These are phyloP conservation scores for Tyria jacobaeae DNA, from an alignment of 2,888 invertebrate genomes.

Conservation along the genomic window DNA sequence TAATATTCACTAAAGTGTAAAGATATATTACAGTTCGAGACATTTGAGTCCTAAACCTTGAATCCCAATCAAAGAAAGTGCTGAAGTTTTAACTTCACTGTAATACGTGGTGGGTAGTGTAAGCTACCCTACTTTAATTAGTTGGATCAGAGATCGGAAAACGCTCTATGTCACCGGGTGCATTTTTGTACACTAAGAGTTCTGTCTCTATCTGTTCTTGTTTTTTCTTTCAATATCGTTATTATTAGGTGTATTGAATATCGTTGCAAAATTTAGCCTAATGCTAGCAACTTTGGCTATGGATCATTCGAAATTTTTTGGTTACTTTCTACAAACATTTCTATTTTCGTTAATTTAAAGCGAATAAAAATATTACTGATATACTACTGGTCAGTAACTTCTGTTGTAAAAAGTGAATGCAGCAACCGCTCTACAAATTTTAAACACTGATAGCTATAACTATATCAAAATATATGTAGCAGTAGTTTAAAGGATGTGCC, in stretches of 20 bases:
- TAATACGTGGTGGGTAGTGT: background rate
- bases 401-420: too few species aligned
- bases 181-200: too few species aligned
- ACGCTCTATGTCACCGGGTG: background rate
- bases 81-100: background rate
- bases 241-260: background rate
- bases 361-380: too few species aligned
- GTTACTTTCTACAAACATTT: too few species aligned
- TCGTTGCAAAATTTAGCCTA: background rate
- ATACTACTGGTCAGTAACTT: too few species aligned
- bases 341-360: too few species aligned
- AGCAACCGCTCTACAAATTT: too few species aligned
- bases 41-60: background rate
- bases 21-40: background rate
- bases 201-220: background rate
- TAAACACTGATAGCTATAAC: too few species aligned
- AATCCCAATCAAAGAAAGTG: background rate
- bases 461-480: too few species aligned
- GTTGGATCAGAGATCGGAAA: background rate
- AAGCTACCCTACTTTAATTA: background rate
- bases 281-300: background rate
- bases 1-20: background rate
- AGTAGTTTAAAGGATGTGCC: too few species aligned
- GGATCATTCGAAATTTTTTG: too few species aligned
- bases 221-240: background rate